Evolutionary conservation across 2,888 invertebrate genomes (phyloP).

Genomic region (Punctoribates punctum): DNA sequence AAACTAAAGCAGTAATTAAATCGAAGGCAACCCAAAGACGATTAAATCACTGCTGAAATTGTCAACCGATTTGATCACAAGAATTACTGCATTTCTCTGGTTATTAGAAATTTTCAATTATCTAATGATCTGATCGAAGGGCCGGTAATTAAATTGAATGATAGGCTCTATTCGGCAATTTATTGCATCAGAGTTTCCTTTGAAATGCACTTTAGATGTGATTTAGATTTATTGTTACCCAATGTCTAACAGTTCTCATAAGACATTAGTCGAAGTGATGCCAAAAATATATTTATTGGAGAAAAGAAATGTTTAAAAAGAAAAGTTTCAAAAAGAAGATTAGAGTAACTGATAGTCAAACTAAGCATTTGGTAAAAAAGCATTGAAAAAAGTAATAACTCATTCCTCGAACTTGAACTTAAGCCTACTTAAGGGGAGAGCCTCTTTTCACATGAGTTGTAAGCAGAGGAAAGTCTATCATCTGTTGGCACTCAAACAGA

Average conservation of each 20-base stretch:
- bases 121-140: background rate
- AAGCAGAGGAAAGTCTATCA: background rate
- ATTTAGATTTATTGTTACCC: constrained; percentile 7
- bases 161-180: background rate
- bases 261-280: too few relatives aligned
- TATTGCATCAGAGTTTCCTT: background rate
- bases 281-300: constrained; percentile 1
- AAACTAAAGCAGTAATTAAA: background rate
- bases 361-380: too few relatives aligned
- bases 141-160: background rate
- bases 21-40: background rate
- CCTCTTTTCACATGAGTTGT: background rate
- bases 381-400: background rate
- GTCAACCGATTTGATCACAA: background rate
- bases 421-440: background rate
- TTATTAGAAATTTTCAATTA: background rate
- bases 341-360: too few relatives aligned
- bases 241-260: background rate
- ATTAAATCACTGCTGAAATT: background rate
- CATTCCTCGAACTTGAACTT: constrained; percentile 18
- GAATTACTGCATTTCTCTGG: background rate
- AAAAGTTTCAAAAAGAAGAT: too few relatives aligned
- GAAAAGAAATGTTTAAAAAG: too few relatives aligned
- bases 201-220: background rate
- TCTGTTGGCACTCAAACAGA: too few relatives aligned